phyloP scores from a whole-genome alignment of 2,797 vertebrate species.

The Thalassophryne amazonica region DNA sequence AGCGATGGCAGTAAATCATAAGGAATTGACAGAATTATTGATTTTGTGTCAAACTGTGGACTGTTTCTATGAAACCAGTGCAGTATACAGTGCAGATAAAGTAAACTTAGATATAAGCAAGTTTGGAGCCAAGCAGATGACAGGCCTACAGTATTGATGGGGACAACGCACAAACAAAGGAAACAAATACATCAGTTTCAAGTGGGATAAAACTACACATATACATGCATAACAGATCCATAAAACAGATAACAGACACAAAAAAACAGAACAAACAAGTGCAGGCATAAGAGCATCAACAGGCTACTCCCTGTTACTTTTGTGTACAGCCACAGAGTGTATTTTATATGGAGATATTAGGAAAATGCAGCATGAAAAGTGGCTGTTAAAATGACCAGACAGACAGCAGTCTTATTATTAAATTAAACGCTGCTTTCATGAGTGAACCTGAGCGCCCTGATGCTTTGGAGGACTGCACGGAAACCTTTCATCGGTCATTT shows the following conservation, averaged over 20 bases:
- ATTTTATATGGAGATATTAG: slow-evolving; percentile 15
- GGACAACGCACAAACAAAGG: no score
- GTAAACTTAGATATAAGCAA: slow-evolving; percentile 45
- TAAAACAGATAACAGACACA: neutral
- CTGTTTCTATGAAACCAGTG: slow-evolving; percentile 5
- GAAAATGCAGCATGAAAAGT: slow-evolving; percentile 46
- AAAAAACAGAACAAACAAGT: neutral
- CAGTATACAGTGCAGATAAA: slow-evolving; percentile 46
- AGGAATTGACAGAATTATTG: slow-evolving; percentile 43
- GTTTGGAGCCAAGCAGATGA: slow-evolving; percentile 68
- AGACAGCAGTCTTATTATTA: slow-evolving; percentile 62
- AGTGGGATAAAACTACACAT: neutral
- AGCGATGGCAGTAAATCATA: slow-evolving; percentile 2
- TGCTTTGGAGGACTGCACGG: slow-evolving; percentile 32
- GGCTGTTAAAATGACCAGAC: slow-evolving; percentile 36
- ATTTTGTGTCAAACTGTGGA: slow-evolving; percentile 29
- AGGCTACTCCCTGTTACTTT: slow-evolving; percentile 16
- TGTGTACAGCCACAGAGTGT: slow-evolving; percentile 14
- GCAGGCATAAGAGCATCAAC: slow-evolving; percentile 6
- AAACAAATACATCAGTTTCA: no score
- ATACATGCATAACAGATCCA: neutral
- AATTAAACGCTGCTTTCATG: slow-evolving; percentile 30
- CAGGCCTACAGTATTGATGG: slow-evolving; percentile 48
- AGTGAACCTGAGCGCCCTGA: slow-evolving; percentile 29
- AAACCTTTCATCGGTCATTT: slow-evolving; percentile 40